A percentile compares a stretch with the other conserved stretches of the same genome.
Conservation (phyloP, 2,888 invertebrate species). For the Spicauda simplicius region DNA sequence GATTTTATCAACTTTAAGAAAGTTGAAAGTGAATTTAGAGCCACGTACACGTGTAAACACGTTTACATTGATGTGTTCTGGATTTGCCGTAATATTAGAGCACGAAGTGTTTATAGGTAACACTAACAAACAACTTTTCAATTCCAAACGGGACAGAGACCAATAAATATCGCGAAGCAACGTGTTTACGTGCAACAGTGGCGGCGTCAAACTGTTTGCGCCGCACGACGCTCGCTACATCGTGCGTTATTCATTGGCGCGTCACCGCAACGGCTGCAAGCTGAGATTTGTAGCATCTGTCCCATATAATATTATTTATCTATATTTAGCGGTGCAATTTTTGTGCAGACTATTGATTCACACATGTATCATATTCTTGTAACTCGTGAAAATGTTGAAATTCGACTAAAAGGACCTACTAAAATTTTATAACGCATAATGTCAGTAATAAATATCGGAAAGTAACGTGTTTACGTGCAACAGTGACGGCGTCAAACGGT, state of each 20-base stretch:
- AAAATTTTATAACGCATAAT: too few relatives aligned
- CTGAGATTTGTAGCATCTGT: not conserved
- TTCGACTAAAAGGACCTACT: too few relatives aligned
- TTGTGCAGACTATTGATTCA: too few relatives aligned
- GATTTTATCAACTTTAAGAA: too few relatives aligned
- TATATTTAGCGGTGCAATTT: too few relatives aligned
- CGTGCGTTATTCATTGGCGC: slow-evolving; percentile 70
- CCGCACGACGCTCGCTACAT: slow-evolving; percentile 28
- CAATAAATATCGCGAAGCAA: not conserved
- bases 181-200: slow-evolving; percentile 41
- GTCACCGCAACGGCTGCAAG: slow-evolving; percentile 43
- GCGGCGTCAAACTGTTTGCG: slow-evolving; percentile 42
- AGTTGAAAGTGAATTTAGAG: too few relatives aligned
- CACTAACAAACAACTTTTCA: not conserved
- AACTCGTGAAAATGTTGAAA: too few relatives aligned
- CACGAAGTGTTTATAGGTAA: not conserved
- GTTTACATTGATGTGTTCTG: too few relatives aligned
- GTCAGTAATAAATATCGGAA: not conserved
- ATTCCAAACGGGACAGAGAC: not conserved
- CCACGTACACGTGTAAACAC: too few relatives aligned
- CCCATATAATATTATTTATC: too few relatives aligned
- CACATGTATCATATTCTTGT: too few relatives aligned
- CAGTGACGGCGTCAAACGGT: slow-evolving; percentile 42
- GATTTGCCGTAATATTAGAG: too few relatives aligned
- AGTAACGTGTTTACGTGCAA: slow-evolving; percentile 37